A percentile compares a stretch with the other conserved stretches of the same genome.
Evolutionary conservation across 2,113 vertebrate genomes (phyloP).

Genomic region (Trogon surrucura): DNA sequence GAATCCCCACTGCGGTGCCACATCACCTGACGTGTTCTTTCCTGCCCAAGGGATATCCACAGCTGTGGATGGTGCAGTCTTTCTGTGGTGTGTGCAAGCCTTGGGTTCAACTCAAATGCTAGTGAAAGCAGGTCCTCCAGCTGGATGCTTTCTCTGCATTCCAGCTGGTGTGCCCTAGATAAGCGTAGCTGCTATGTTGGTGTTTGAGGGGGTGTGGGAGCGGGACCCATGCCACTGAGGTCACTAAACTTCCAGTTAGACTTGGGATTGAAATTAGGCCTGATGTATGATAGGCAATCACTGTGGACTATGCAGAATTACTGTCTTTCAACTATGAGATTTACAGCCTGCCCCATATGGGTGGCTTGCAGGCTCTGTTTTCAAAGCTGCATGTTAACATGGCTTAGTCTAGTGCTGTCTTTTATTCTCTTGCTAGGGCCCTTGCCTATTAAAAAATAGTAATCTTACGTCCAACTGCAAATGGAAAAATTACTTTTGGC

Average conservation of each 20-base stretch:
- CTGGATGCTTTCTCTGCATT: background rate
- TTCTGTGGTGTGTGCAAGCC: background rate
- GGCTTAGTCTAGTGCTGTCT: background rate
- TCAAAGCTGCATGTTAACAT: background rate
- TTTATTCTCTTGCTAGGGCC: background rate
- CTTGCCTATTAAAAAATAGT: background rate
- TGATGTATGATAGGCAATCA: background rate
- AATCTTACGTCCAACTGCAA: background rate
- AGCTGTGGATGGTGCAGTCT: background rate
- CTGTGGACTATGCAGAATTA: background rate
- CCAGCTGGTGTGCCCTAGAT: background rate
- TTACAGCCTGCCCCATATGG: background rate
- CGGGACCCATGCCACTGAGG: background rate
- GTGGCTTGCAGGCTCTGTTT: background rate
- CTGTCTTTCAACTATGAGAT: background rate
- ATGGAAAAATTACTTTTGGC: background rate
- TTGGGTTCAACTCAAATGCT: background rate
- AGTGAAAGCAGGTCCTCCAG: background rate
- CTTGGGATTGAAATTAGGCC: background rate
- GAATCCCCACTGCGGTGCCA: background rate
- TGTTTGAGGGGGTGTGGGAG: background rate
- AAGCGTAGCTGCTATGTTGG: background rate
- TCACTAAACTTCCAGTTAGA: background rate
- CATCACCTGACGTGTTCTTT: accelerated
- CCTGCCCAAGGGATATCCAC: background rate